Evolutionary conservation across 2,797 vertebrate species (phyloP).

Genomic region (Coracias cyanogaster): DNA sequence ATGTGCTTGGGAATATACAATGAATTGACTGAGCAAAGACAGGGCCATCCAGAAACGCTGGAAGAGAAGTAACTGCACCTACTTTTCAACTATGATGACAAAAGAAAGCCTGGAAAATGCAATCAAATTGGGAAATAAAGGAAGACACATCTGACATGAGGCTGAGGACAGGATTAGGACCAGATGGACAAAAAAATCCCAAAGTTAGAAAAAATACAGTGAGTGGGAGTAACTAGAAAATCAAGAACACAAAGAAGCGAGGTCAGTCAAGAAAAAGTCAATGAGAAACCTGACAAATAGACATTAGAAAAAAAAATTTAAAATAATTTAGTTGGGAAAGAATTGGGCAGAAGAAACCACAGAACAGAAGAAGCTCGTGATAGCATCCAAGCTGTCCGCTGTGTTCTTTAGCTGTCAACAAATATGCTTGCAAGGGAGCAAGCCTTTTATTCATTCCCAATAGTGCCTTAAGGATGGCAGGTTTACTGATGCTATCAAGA

Average conservation of each 20-base stretch:
- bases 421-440: not conserved
- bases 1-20: not conserved
- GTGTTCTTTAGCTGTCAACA: not conserved
- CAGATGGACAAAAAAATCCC: not conserved
- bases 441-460: rapidly evolving
- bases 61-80: not conserved
- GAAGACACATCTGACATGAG: not conserved
- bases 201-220: not conserved
- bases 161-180: not conserved
- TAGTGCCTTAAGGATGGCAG: not conserved
- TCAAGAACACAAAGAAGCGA: not conserved
- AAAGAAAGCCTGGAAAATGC: not conserved
- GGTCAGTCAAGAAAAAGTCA: not conserved
- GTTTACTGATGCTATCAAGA: not conserved
- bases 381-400: rapidly evolving
- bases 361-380: not conserved
- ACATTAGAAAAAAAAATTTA: not conserved
- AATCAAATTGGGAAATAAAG: not conserved
- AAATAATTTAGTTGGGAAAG: not conserved
- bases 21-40: not conserved
- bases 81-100: not conserved
- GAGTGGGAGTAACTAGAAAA: not conserved
- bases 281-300: not conserved
- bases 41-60: not conserved
- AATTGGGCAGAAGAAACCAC: not conserved